Evolutionary conservation across 2,797 vertebrate genomes (phyloP).

Genomic region (Poeciliopsis gracilis): DNA sequence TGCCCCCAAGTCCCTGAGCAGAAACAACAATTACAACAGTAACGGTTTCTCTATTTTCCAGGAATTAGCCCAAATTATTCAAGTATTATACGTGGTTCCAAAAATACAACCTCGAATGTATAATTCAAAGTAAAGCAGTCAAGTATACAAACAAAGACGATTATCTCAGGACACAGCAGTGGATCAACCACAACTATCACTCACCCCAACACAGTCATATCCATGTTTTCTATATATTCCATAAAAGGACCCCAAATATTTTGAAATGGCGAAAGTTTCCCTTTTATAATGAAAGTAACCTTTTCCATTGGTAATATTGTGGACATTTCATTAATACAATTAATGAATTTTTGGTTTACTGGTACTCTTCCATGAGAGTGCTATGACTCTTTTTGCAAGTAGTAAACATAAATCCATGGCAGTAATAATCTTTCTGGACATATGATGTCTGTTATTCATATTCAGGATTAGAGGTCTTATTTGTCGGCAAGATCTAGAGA

Average conservation of each 20-base stretch:
- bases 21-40: background rate
- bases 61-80: background rate
- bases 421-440: too few relatives aligned
- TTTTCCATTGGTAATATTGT: too few relatives aligned
- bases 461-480: too few relatives aligned
- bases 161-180: background rate
- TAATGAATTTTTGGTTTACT: background rate
- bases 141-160: background rate
- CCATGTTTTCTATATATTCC: too few relatives aligned
- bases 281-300: too few relatives aligned
- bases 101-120: background rate
- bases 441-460: too few relatives aligned
- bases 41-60: background rate
- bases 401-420: too few relatives aligned
- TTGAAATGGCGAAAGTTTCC: too few relatives aligned
- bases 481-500: too few relatives aligned
- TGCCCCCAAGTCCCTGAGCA: background rate
- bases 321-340: background rate
- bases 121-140: background rate
- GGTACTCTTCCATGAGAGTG: too few relatives aligned
- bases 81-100: background rate
- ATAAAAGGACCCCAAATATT: too few relatives aligned
- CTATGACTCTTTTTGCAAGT: too few relatives aligned
- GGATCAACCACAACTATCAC: background rate
- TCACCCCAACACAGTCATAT: background rate